These are phyloP conservation scores for Elgaria multicarinata DNA, from an alignment of 2,113 vertebrate species.

Conservation along the genomic window DNA sequence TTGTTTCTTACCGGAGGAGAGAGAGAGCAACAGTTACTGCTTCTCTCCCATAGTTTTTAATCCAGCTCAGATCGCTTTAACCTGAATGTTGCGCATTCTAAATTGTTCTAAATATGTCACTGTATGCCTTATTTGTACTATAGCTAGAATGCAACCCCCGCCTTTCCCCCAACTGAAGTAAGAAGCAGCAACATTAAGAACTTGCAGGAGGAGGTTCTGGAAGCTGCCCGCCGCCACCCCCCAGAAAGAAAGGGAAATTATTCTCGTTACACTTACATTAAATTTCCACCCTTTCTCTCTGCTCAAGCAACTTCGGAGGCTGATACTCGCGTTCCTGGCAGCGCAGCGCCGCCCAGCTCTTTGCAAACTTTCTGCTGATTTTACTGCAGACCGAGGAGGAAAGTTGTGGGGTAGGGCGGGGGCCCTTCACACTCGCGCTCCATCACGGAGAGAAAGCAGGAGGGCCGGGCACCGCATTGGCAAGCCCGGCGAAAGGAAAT, in stretches of 20 bases:
- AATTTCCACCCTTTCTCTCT: background rate
- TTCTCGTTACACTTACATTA: background rate
- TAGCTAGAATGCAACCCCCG: background rate
- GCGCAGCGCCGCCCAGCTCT: background rate
- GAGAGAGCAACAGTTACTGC: background rate
- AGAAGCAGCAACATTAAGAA: background rate
- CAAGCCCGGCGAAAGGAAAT: background rate
- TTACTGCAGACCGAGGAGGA: background rate
- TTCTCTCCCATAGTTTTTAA: background rate
- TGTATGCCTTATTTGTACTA: background rate
- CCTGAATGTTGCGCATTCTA: background rate
- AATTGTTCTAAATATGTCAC: background rate
- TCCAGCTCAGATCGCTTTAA: background rate
- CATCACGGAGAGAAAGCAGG: background rate
- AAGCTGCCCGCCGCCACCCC: background rate
- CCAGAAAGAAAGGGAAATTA: background rate
- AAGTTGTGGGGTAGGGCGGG: no score
- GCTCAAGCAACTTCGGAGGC: background rate
- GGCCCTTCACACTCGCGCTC: background rate
- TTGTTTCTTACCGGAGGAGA: no score
- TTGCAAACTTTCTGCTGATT: slow-evolving; percentile 12
- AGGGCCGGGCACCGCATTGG: background rate
- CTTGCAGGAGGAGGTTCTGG: background rate
- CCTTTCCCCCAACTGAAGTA: background rate
- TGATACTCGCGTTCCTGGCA: background rate